phyloP scores from a whole-genome alignment of 2,888 invertebrate genomes.

The Drosophila meridionalis region DNA sequence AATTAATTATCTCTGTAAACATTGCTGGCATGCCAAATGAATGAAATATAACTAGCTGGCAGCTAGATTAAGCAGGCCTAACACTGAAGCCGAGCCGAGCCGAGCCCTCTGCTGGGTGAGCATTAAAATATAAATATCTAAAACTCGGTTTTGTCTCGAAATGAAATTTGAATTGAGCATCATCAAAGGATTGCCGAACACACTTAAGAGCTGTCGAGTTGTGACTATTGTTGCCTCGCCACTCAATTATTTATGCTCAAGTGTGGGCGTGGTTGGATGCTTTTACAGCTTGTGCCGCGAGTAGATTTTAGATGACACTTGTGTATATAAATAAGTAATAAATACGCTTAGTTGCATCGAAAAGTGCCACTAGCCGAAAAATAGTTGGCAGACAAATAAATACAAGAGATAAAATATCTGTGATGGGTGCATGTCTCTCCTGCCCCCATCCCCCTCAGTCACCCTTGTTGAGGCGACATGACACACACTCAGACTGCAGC shows the following conservation, averaged over 20 bases:
- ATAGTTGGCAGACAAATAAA: constrained; percentile 63
- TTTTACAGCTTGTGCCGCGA: constrained; percentile 42
- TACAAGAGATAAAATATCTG: constrained; percentile 50
- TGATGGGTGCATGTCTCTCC: constrained; percentile 46
- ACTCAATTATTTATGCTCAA: constrained; percentile 48
- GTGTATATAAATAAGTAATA: constrained; percentile 77
- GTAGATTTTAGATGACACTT: constrained; percentile 64
- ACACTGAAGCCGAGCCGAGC: not conserved
- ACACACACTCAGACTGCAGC: constrained; percentile 25
- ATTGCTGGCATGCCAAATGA: constrained; percentile 59
- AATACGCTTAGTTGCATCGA: constrained; percentile 79
- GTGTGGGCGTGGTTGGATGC: constrained; percentile 38
- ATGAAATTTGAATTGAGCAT: constrained; percentile 2
- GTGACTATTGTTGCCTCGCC: constrained; percentile 43
- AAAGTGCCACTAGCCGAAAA: constrained; percentile 78
- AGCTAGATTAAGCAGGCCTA: constrained; percentile 16
- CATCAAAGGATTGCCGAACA: constrained; percentile 23
- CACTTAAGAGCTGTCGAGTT: constrained; percentile 21
- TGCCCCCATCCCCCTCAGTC: not conserved
- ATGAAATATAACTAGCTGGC: constrained; percentile 42
- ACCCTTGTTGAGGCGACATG: constrained; percentile 3
- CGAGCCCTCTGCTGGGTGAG: not conserved
- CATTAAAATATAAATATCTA: constrained; percentile 18
- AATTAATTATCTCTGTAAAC: constrained; percentile 69
- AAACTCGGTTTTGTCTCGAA: constrained; percentile 5